These are phyloP conservation scores for Myotis davidii DNA, from an alignment of 2,113 vertebrate genomes.

Conservation along the genomic window DNA sequence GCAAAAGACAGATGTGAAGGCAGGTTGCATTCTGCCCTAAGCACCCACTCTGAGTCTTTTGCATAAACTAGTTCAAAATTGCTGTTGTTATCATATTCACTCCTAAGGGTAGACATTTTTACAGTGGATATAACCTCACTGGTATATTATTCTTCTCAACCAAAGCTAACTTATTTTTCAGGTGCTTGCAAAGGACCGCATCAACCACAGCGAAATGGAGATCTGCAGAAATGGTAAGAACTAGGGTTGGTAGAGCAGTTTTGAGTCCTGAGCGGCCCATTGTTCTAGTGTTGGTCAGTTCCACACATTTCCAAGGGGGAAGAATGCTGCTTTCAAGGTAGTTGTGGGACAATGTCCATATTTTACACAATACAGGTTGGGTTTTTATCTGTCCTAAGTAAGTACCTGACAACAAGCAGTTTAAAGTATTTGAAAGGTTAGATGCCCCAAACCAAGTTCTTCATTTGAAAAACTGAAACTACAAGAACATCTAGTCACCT, in stretches of 20 bases:
- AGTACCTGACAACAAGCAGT: neutral
- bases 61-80: neutral
- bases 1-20: neutral
- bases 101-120: neutral
- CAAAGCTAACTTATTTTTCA: neutral
- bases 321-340: neutral
- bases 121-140: neutral
- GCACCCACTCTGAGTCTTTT: neutral
- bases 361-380: neutral
- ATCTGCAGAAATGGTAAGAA: neutral
- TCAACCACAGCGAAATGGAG: neutral
- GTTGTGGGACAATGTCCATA: neutral
- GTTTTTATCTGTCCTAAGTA: neutral
- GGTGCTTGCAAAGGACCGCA: neutral
- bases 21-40: neutral
- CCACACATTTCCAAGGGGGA: neutral
- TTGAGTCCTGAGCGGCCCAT: neutral
- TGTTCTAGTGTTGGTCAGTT: neutral
- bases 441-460: neutral
- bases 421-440: neutral
- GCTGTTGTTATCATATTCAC: neutral
- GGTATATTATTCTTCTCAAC: neutral
- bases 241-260: neutral
- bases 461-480: neutral
- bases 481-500: neutral